Evolutionary conservation across 2,888 invertebrate genomes (phyloP), one percentile per base, ranked within the genome.

Genomic region (Erebia palarica): DNA sequence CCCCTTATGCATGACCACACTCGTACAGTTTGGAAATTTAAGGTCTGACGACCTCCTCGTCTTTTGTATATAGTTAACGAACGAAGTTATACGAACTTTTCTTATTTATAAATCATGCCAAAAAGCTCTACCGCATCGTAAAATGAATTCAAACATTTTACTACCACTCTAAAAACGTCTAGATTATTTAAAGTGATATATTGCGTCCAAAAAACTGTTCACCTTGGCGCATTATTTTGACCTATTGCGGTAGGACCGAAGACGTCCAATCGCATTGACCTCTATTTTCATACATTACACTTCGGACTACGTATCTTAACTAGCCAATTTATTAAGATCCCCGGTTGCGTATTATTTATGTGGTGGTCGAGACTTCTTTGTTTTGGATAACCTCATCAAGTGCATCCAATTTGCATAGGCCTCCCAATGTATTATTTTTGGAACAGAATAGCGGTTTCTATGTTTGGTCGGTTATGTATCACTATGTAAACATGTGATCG

Each of bases 201-300:
- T 77, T 75, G 75, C 75, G 76, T 76, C 78, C 10, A 66, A 66
- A 78, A 76, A 75, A 75, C 70, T 66, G 70, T 72, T 79, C 78
- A 82, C 82, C 82, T 83, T 78, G 78, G 63, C 70, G 69, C 73
- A 75, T 76, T 77, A 69, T 70, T 69, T 60, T 80, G 80, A 81
- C 77, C 78, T 81, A 80, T 86, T 87, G 86, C 74, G 85, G 86
- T 86, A 86, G 86, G 85, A 80, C 85, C 73, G 73, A 47, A 61
- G 14, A 14, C 27, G 51, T 55, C 69, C 61, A 68, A n/a, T 58
- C 44, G 68, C 27, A 65, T 47, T 68, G 72, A 70, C 58, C 70
- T 67, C 64, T 60, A 59, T 27, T 68, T 64, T 59, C 64, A 69
- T 70, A 70, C 55, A 65, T 60, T 63, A 49, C 61, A 57, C 53